Evolutionary conservation across 2,888 invertebrate species (phyloP), one percentile per base, ranked within the genome.

Genomic region (Amiota mariae): DNA sequence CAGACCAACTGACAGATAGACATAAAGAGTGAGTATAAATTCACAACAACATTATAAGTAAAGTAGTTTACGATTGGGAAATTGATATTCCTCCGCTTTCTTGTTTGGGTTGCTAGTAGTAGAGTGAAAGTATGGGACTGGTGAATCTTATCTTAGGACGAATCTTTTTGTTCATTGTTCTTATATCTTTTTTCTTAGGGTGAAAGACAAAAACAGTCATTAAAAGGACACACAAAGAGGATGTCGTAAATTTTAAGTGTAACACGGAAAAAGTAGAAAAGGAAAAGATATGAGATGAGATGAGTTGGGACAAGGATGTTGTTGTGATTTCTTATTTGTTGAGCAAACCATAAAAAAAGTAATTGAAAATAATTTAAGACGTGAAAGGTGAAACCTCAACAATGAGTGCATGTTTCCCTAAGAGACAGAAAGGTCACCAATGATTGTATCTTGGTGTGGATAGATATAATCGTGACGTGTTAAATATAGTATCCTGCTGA

Each of bases 221-320:
- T 63, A 24, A 20, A 59, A 46, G 36, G 70, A 75, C 54, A 71
- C 66, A 76, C 59, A 59, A 57, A 79, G 85, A 86, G 82, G 85
- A 86, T 86, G 86, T 85, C 83, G 78, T 86, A 86, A 86, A 83
- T 86, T 80, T 85, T 82, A 79, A 85, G 86, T 82, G 81, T 84
- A 84, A 84, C 84, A 86, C 49, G 13, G 36, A 59, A 15, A 57
- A 57, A 15, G 20, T 11, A 11, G 59, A 20, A 15, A 15, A 20
- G 59, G 18, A 59, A 59, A 59, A 18, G 59, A 57, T 20, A 57
- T 57, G 20, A 57, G 20, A 57, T n/a, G 3, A n/a, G n/a, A n/a
- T n/a, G n/a, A n/a, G n/a, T 18, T 18, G 11, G 10, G 20, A 59
- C 59, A 20, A 68, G 24, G 4, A 54, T 49, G n/a, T 67, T 67